These are phyloP conservation scores for Clunio marinus DNA, from an alignment of 2,888 invertebrate species.

Conservation along the genomic window DNA sequence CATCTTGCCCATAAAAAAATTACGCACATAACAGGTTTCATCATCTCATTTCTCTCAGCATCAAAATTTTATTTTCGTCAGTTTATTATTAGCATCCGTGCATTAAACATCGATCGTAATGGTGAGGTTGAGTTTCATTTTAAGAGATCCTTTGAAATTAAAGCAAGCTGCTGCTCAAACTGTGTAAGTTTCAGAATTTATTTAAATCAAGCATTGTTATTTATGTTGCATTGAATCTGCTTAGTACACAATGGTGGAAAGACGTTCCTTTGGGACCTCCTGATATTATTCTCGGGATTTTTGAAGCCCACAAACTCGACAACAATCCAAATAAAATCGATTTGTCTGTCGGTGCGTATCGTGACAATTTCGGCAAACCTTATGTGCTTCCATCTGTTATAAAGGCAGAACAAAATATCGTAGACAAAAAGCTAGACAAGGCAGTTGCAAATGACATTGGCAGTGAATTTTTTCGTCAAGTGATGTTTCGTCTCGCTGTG, in stretches of 20 bases:
- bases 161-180: constrained; percentile 3
- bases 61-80: not conserved
- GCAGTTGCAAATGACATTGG: constrained; percentile 95
- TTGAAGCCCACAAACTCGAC: constrained; percentile 92
- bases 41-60: not conserved
- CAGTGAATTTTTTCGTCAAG: constrained; percentile 73
- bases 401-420: constrained; percentile 75
- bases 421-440: constrained; percentile 70
- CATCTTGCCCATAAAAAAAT: no score
- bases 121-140: constrained; percentile 8
- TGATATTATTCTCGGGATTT: constrained; percentile 94
- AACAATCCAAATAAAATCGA: constrained; percentile 91
- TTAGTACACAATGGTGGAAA: constrained; percentile 61
- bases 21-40: no score
- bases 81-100: not conserved
- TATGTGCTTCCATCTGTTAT: constrained; percentile 85
- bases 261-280: constrained; percentile 95
- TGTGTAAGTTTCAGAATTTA: not conserved
- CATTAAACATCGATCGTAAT: not conserved
- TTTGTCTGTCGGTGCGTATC: constrained; percentile 92
- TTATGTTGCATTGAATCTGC: no score
- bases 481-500: constrained; percentile 82
- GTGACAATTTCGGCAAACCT: constrained; percentile 96
- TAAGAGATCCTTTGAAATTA: constrained; percentile 24
- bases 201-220: not conserved